phyloP scores from a whole-genome alignment of 2,888 invertebrate species.

The Drosophila mimica region DNA sequence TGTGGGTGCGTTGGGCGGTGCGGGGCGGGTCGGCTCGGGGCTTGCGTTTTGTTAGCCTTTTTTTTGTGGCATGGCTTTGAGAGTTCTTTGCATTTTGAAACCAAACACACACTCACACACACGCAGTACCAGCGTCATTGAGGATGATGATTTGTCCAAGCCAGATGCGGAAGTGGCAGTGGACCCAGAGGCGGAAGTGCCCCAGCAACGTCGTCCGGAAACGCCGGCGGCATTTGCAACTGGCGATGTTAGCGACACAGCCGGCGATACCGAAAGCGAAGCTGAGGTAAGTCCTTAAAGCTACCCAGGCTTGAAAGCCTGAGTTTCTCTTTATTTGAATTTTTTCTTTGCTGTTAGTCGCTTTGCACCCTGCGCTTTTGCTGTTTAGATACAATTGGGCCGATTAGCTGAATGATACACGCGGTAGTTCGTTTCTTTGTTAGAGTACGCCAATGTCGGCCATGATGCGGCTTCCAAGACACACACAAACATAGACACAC shows the following conservation, averaged over 20 bases:
- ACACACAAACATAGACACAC: constrained; percentile 7
- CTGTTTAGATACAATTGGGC: constrained; percentile 50
- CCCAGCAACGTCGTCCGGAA: constrained; percentile 52
- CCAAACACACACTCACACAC: constrained; percentile 4
- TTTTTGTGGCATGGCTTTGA: constrained; percentile 62
- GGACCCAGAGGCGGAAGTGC: constrained; percentile 25
- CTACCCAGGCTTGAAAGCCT: constrained; percentile 3
- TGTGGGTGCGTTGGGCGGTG: constrained; percentile 1
- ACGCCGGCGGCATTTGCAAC: constrained; percentile 55
- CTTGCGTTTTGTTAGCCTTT: constrained; percentile 37
- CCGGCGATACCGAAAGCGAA: constrained; percentile 47
- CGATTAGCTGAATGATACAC: constrained; percentile 9
- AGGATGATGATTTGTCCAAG: constrained; percentile 74
- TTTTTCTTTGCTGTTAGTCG: constrained; percentile 34
- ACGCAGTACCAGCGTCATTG: constrained; percentile 71
- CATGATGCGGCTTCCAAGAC: constrained; percentile 65
- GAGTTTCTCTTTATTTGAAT: constrained; percentile 5
- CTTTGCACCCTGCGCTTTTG: constrained; percentile 66
- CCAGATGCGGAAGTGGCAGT: constrained; percentile 54
- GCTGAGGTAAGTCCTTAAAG: constrained; percentile 58
- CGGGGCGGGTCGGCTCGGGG: constrained; percentile 4
- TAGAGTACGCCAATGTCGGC: constrained; percentile 85
- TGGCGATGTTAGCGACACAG: constrained; percentile 29
- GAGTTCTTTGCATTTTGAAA: constrained; percentile 73
- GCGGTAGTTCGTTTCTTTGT: constrained; percentile 41